Percentiles rank a stretch among this genome's conserved stretches.
Evolutionary conservation across 1,140 invertebrate genomes (phyloP).

Genomic region (Coelopa frigida): DNA sequence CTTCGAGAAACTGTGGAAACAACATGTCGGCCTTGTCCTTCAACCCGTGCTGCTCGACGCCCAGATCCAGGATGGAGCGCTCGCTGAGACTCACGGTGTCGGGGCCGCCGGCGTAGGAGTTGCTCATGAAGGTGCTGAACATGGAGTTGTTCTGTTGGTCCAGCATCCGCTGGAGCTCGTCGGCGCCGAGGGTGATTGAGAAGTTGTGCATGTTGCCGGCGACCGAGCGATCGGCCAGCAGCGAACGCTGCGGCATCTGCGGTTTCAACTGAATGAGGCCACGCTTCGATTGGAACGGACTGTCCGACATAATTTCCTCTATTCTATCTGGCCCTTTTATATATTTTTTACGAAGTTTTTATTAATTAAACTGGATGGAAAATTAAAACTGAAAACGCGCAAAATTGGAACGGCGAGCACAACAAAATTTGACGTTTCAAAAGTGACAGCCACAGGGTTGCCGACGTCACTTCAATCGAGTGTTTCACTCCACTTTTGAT

Average conservation of each 20-base stretch:
- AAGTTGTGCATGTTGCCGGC: not conserved
- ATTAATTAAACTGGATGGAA: no score
- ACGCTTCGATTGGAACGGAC: constrained; percentile 9
- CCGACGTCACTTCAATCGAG: no score
- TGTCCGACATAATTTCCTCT: constrained; percentile 15
- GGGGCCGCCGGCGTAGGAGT: not conserved
- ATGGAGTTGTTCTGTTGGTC: constrained; percentile 6
- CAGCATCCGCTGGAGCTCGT: constrained; percentile 12
- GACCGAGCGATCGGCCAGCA: not conserved
- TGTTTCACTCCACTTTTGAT: no score
- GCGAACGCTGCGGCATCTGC: constrained; percentile 6
- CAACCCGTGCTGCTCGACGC: not conserved
- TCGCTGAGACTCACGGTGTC: constrained; percentile 10
- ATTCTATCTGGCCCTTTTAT: no score
- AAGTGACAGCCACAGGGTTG: no score
- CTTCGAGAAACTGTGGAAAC: constrained; percentile 54
- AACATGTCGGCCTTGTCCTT: constrained; percentile 48
- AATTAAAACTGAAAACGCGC: no score
- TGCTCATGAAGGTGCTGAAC: constrained; percentile 3
- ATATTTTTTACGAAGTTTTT: no score
- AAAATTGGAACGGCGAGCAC: no score
- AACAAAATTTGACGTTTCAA: no score
- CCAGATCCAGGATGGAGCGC: not conserved
- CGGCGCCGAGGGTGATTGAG: constrained; percentile 11
- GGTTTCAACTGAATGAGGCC: constrained; percentile 9